phyloP scores from a whole-genome alignment of 2,113 vertebrate genomes.

The Budorcas taxicolor region DNA sequence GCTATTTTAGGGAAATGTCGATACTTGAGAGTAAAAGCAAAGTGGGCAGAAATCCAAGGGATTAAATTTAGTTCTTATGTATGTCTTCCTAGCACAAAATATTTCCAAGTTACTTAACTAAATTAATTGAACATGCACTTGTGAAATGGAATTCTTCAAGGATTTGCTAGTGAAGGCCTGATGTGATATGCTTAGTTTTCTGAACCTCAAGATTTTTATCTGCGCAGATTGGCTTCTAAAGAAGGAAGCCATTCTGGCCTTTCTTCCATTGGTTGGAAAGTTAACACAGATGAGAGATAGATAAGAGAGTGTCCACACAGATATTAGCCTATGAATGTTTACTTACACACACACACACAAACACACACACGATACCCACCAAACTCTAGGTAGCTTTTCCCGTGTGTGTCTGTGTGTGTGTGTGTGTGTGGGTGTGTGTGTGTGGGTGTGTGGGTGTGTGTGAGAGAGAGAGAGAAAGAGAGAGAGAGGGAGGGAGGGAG shows the following conservation, averaged over 20 bases:
- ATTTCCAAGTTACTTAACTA: slow-evolving; percentile 54
- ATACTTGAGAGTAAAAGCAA: slow-evolving; percentile 53
- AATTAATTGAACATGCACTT: slow-evolving; percentile 50
- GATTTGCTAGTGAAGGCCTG: slow-evolving; percentile 9
- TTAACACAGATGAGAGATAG: slow-evolving; percentile 10
- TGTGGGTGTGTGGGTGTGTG: not conserved
- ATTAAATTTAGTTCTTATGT: slow-evolving; percentile 59
- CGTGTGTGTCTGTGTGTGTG: not conserved
- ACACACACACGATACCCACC: not conserved
- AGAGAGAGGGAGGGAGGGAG: not conserved
- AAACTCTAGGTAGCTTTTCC: not conserved
- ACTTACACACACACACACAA: not conserved
- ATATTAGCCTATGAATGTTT: not conserved
- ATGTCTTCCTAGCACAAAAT: slow-evolving; percentile 42
- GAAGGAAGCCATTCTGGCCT: slow-evolving; percentile 4
- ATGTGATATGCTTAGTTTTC: slow-evolving; percentile 30
- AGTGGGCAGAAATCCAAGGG: slow-evolving; percentile 47
- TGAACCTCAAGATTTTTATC: slow-evolving; percentile 11
- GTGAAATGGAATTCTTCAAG: not conserved
- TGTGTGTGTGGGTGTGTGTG: too few species aligned
- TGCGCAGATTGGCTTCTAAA: not conserved
- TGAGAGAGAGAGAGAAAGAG: not conserved
- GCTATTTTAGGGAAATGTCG: slow-evolving; percentile 57
- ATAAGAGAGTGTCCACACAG: not conserved
- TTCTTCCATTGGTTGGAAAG: slow-evolving; percentile 19